phyloP scores from a whole-genome alignment of 2,888 invertebrate genomes.

The Sericinus montela region DNA sequence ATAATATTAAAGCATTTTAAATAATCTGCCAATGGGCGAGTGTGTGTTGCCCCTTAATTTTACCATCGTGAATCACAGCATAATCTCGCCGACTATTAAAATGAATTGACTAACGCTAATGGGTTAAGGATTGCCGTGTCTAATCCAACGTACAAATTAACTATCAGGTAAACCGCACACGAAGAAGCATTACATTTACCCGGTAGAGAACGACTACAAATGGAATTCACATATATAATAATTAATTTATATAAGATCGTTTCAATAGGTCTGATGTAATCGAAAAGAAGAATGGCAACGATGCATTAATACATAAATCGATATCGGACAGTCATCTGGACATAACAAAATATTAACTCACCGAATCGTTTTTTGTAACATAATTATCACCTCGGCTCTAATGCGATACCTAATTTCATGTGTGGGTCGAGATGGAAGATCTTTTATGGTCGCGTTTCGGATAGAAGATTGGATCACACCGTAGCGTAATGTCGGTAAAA shows the following conservation, averaged over 20 bases:
- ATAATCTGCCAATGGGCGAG: slow-evolving; percentile 18
- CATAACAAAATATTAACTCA: slow-evolving; percentile 68
- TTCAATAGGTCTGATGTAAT: slow-evolving; percentile 27
- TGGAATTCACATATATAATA: slow-evolving; percentile 5
- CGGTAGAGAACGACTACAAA: slow-evolving; percentile 10
- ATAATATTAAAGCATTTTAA: slow-evolving; percentile 4
- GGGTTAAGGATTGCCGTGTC: slow-evolving; percentile 53
- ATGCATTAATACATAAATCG: slow-evolving; percentile 41
- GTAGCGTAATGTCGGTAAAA: slow-evolving; percentile 23
- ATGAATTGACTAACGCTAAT: slow-evolving; percentile 50
- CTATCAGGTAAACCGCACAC: slow-evolving; percentile 55
- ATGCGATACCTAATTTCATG: slow-evolving; percentile 74
- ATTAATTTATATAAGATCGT: slow-evolving; percentile 9
- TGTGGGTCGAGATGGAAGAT: slow-evolving; percentile 61
- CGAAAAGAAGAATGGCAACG: slow-evolving; percentile 28
- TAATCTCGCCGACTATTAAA: slow-evolving; percentile 45
- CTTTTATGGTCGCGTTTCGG: slow-evolving; percentile 62
- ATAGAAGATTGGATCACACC: slow-evolving; percentile 45
- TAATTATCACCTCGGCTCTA: slow-evolving; percentile 75
- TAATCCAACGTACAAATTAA: slow-evolving; percentile 53
- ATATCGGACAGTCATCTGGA: slow-evolving; percentile 54
- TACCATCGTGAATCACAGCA: slow-evolving; percentile 41
- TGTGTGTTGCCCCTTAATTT: slow-evolving; percentile 25
- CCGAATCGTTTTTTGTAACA: slow-evolving; percentile 66
- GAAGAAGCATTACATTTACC: slow-evolving; percentile 24